phyloP scores from a whole-genome alignment of 2,113 vertebrate species.

The Caretta caretta region DNA sequence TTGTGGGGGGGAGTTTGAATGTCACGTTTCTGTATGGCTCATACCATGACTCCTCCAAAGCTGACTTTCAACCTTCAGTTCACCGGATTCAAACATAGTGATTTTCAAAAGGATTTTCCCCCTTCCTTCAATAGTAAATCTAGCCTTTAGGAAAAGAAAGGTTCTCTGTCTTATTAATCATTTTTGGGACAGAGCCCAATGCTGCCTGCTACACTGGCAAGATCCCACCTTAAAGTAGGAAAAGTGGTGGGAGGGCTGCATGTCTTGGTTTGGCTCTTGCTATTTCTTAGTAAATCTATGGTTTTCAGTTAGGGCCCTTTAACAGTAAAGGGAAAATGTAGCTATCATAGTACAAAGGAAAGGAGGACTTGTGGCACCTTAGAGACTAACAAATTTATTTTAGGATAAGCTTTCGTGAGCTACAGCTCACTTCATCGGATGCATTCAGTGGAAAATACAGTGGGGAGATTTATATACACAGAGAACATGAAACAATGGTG shows the following conservation, averaged over 20 bases:
- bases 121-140: neutral
- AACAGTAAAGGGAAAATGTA: neutral
- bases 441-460: no score
- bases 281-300: neutral
- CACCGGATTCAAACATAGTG: neutral
- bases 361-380: no score
- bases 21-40: neutral
- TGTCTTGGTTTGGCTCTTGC: neutral
- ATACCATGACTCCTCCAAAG: neutral
- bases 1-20: conserved; percentile 15
- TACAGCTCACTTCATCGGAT: no score
- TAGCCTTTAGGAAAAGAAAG: neutral
- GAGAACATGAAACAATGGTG: no score
- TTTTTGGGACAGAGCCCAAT: neutral
- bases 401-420: no score
- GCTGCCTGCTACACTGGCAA: neutral
- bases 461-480: no score
- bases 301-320: neutral
- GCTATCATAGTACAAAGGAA: neutral
- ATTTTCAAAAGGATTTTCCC: neutral
- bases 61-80: neutral
- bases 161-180: neutral
- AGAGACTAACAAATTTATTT: no score
- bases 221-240: neutral
- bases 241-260: neutral